Base-by-base conservation (phyloP, 1,140 invertebrate genomes). In the Leptinotarsa defecta region DNA sequence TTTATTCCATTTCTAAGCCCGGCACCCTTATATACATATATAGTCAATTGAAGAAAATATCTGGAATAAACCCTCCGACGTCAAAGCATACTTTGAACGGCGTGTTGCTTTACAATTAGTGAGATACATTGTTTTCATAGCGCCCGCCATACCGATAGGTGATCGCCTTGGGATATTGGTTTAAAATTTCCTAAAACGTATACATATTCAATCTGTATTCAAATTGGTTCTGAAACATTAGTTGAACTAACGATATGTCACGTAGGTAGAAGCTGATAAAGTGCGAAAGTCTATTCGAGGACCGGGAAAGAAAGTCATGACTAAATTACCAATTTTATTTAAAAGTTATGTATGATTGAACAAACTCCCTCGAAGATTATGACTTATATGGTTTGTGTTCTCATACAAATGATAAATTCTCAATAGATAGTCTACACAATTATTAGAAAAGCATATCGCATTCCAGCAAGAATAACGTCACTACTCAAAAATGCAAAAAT, bases 31-130 rank as follows among this genome's bases (percentile, higher is more conserved):
- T 65, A 65, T 73, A 64, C 34, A 71, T 57, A 70, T 71, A 77
- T 75, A 71, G 74, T 76, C 74, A 71, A 78, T 78, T 78, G 74
- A 78, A 78, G 77, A 77, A 73, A 73, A 73, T 71, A 76, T 71
- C 75, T 72, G 71, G 57, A 73, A 65, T 22, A 43, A 72, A 71
- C 69, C 69, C 69, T 49, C 57, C 68, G 24, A 48, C 48, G 49
- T 72, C 70, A 76, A 73, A 67, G 75, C 75, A 61, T 76, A 76
- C 75, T 76, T 76, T 76, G 75, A 67, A 73, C 65, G 61, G 61
- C 13, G 71, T 73, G 71, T 73, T 73, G 71, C 71, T 73, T 73
- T 65, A 73, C 71, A 73, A 73, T 73, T 73, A 73, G 34, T 65
- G 61, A 65, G 52, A 73, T 27, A 65, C 62, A 65, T 65, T 73